phyloP scores from a whole-genome alignment of 2,888 invertebrate genomes.

The Clitarchus hookeri region DNA sequence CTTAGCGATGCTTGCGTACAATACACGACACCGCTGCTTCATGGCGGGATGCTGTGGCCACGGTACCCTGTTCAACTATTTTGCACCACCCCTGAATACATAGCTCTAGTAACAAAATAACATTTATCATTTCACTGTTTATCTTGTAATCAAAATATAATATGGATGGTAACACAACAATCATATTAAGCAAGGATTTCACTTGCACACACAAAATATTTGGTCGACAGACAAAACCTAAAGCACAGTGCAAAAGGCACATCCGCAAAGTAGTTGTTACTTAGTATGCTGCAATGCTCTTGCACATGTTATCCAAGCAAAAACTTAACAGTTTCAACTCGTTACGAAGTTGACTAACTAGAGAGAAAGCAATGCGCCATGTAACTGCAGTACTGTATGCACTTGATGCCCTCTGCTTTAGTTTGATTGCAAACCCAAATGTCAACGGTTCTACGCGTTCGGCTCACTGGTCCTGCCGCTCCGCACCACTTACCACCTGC shows the following conservation, averaged over 20 bases:
- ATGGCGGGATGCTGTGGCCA: too few species aligned
- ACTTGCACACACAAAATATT: background rate
- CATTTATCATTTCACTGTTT: background rate
- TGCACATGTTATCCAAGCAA: too few species aligned
- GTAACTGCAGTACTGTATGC: too few species aligned
- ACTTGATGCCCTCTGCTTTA: background rate
- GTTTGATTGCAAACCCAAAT: background rate
- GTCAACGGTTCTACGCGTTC: background rate
- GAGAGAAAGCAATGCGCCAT: background rate
- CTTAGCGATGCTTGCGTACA: too few species aligned
- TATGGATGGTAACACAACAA: background rate
- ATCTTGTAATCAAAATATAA: slow-evolving; percentile 14
- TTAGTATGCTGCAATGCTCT: too few species aligned
- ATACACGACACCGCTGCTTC: too few species aligned
- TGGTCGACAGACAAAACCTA: slow-evolving; percentile 14
- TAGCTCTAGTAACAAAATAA: slow-evolving; percentile 4
- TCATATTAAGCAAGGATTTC: background rate
- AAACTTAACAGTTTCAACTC: background rate
- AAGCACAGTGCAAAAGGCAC: slow-evolving; percentile 14
- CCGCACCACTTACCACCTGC: background rate
- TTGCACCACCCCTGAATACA: background rate
- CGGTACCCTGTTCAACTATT: background rate
- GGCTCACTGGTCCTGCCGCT: background rate
- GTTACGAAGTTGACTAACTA: background rate
- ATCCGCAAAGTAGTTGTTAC: background rate